Evolutionary conservation across 1,140 invertebrate species (phyloP).

Genomic region (Rhyacophila brunnea): DNA sequence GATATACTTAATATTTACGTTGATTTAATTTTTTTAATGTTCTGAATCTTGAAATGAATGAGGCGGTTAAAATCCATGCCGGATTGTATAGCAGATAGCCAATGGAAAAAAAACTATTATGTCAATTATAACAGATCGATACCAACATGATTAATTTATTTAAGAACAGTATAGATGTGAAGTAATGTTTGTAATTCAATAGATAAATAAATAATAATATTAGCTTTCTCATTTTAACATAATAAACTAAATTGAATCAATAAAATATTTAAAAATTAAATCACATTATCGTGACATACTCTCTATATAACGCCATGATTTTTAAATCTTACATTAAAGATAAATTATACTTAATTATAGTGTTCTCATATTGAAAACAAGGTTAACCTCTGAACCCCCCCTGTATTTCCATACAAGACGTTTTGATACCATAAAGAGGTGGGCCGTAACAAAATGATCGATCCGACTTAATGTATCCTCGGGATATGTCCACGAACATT

Average conservation of each 20-base stretch:
- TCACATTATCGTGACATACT: slow-evolving; percentile 14
- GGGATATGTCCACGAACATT: slow-evolving; percentile 8
- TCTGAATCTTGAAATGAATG: too few species aligned
- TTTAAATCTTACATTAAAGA: slow-evolving; percentile 24
- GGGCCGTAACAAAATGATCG: slow-evolving; percentile 21
- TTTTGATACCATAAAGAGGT: slow-evolving; percentile 29
- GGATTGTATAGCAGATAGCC: too few species aligned
- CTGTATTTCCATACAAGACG: slow-evolving; percentile 5
- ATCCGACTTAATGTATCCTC: slow-evolving; percentile 6
- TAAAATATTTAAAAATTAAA: neutral
- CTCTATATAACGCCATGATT: neutral
- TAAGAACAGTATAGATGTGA: too few species aligned
- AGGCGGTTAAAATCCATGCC: too few species aligned
- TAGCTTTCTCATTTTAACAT: neutral
- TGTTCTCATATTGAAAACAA: slow-evolving; percentile 33
- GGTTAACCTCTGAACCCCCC: slow-evolving; percentile 35
- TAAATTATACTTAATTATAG: slow-evolving; percentile 37
- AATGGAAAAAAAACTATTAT: too few species aligned
- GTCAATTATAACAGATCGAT: too few species aligned
- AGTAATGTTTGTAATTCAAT: too few species aligned
- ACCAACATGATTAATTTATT: too few species aligned
- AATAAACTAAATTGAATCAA: neutral
- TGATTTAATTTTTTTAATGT: too few species aligned
- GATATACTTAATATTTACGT: too few species aligned
- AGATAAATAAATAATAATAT: too few species aligned